A percentile compares a stretch with the other conserved stretches of the same genome.
Conservation (phyloP, 2,113 vertebrate species). For the Hippocampus guttulatus region DNA sequence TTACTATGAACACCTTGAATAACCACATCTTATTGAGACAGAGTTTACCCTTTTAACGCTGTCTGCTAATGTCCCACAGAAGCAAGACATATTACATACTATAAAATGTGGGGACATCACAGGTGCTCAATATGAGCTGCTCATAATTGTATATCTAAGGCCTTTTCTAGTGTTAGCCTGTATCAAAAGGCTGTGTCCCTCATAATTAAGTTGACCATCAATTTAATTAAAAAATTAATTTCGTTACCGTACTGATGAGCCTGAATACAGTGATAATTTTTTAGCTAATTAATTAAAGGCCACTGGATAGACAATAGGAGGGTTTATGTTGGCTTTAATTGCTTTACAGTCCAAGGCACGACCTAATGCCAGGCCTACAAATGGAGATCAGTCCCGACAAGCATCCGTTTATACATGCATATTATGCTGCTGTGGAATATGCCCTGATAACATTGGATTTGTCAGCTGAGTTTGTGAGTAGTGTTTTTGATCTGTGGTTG, state of each 20-base stretch:
- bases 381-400: conserved; percentile 9
- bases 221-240: conserved; percentile 48
- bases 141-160: conserved; percentile 14
- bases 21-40: too few species aligned
- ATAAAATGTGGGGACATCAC: background rate
- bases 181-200: conserved; percentile 20
- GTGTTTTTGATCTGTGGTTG: background rate
- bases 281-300: conserved; percentile 27
- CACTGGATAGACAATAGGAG: conserved; percentile 29
- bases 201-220: conserved; percentile 32
- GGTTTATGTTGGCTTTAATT: conserved; percentile 44
- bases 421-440: background rate
- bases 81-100: too few species aligned
- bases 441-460: conserved; percentile 22
- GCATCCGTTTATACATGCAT: background rate
- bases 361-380: too few species aligned
- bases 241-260: conserved; percentile 38
- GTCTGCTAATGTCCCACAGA: too few species aligned
- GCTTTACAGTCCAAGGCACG: conserved; percentile 38
- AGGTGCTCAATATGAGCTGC: background rate
- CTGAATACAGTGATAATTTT: conserved; percentile 44
- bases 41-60: too few species aligned
- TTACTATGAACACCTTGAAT: too few species aligned
- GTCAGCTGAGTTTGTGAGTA: conserved; percentile 1
- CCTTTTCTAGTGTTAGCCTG: conserved; percentile 24